Percentiles rank a stretch among this genome's conserved stretches.
Conservation (phyloP, 2,113 vertebrate genomes). For the Psophia crepitans region DNA sequence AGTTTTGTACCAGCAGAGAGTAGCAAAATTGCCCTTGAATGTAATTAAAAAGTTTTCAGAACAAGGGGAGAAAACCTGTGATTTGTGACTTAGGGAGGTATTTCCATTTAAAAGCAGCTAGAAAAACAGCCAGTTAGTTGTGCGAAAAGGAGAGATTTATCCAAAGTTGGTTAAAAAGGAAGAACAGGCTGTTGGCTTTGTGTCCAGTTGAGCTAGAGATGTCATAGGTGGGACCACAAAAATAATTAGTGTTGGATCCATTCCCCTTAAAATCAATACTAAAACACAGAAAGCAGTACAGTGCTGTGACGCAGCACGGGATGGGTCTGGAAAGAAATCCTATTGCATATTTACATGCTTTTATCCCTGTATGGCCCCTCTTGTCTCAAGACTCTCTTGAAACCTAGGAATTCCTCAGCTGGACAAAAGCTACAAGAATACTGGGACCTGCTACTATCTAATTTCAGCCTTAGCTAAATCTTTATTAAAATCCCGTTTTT, state of each 20-base stretch:
- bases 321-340: neutral
- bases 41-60: neutral
- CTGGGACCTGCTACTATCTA: neutral
- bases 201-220: neutral
- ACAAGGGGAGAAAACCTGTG: neutral
- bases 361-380: neutral
- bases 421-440: neutral
- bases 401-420: neutral
- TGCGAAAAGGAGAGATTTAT: neutral
- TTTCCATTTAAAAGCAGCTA: neutral
- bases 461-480: neutral
- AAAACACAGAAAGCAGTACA: neutral
- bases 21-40: neutral
- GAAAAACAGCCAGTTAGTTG: neutral
- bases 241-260: neutral
- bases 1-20: neutral
- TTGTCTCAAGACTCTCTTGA: neutral
- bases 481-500: neutral
- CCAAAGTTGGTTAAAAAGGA: neutral
- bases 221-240: neutral
- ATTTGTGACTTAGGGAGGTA: neutral
- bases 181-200: neutral
- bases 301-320: neutral
- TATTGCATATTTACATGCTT: neutral
- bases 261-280: neutral